Evolutionary conservation across 1,140 invertebrate species (phyloP).

Genomic region (Drosophila burlai): DNA sequence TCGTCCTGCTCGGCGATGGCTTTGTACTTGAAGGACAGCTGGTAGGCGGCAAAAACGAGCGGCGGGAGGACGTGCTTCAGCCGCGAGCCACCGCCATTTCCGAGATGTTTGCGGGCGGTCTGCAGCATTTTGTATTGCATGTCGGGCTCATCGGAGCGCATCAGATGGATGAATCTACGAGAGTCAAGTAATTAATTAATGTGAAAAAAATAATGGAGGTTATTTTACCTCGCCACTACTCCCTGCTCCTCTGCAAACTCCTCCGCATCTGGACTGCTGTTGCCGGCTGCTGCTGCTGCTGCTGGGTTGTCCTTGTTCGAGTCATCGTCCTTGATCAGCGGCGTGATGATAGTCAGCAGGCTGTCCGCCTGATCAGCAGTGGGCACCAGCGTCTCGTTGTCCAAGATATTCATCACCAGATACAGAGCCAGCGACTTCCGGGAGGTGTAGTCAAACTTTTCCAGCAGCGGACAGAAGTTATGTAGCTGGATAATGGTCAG

Average conservation of each 20-base stretch:
- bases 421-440: constrained; percentile 94
- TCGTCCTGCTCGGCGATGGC: constrained; percentile 93
- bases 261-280: constrained; percentile 89
- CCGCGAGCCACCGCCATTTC: constrained; percentile 93
- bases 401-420: constrained; percentile 86
- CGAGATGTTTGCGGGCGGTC: constrained; percentile 95
- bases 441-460: constrained; percentile 96
- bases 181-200: no score
- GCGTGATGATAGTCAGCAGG: constrained; percentile 92
- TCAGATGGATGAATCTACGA: constrained; percentile 94
- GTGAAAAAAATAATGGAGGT: no score
- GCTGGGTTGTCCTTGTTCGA: constrained; percentile 85
- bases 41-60: constrained; percentile 97
- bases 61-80: constrained; percentile 98
- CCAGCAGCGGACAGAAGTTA: constrained; percentile 94
- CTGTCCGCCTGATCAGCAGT: constrained; percentile 94
- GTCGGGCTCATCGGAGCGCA: constrained; percentile 94
- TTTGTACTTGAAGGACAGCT: constrained; percentile 94
- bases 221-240: constrained; percentile 88
- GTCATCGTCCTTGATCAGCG: constrained; percentile 94
- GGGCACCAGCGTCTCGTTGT: constrained; percentile 94
- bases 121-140: constrained; percentile 97
- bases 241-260: constrained; percentile 99
- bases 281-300: constrained; percentile 84
- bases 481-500: constrained; percentile 93